Evolutionary conservation across 2,113 vertebrate species (phyloP), one percentile per base, ranked within the genome.

Genomic region (Taurulus bubalis): DNA sequence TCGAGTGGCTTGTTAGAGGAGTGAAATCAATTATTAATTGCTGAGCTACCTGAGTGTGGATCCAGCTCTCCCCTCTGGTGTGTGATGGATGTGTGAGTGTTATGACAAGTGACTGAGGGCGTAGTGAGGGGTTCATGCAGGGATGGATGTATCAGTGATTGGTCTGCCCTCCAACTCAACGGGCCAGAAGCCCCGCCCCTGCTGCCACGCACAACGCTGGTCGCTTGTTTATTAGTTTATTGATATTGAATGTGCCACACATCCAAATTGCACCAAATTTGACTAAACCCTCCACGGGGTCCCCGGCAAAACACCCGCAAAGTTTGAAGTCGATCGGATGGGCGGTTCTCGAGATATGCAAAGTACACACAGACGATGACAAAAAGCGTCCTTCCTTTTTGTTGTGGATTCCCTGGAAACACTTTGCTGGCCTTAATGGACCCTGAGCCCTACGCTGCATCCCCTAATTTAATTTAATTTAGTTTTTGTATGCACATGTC

Each of bases 91-190:
- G 73, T 84, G 47, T 59, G 36, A 64, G 64, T 49, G 84, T 68
- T 71, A 63, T 65, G 80, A 83, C 51, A 28, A 53, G 55, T 64
- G 65, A 60, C 63, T 73, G 38, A 75, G 69, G 67, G 22, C 45
- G 65, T 83, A 75, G 77, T 87, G 75, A 85, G 36, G 49, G 71
- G 49, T 60, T 73, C 55, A 28, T 24, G 28, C 20, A 9, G 59
- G 66, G 64, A 77, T 32, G 9, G 73, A 72, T 53, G 56, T 22
- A 59, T 71, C 66, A 20, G 60, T n/a, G 77, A 83, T 75, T 47
- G 58, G 56, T 22, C 49, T 22, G 55, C 16, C 55, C 51, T 73
- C n/a, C 11, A n/a, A 65, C 70, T 49, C 76, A 36, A 49, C 60
- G 1, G 16, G n/a, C n/a, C n/a, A n/a, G n/a, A 12, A 40, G 40